A percentile compares a stretch with the other conserved stretches of the same genome.
phyloP scores from a whole-genome alignment of 2,888 invertebrate species.

The Drosophila demipolita region DNA sequence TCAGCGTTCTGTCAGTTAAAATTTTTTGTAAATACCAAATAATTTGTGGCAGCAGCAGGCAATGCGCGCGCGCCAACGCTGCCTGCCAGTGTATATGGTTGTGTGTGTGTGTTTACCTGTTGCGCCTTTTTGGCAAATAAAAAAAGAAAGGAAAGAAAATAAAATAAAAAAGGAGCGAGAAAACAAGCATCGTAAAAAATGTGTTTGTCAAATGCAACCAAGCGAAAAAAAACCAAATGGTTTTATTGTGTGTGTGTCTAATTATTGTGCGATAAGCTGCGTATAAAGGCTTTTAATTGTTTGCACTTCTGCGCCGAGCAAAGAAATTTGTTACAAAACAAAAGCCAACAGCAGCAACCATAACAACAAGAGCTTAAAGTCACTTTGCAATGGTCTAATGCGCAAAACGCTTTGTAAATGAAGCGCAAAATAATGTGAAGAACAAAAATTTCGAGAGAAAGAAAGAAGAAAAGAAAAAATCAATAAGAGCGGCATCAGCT shows the following conservation, averaged over 20 bases:
- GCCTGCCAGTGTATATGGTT: slow-evolving; percentile 19
- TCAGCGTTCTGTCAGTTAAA: slow-evolving; percentile 5
- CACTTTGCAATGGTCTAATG: slow-evolving; percentile 37
- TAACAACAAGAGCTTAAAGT: slow-evolving; percentile 18
- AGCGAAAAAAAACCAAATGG: slow-evolving; percentile 9
- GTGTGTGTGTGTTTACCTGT: slow-evolving; percentile 55
- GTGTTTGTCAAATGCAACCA: slow-evolving; percentile 20
- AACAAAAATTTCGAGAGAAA: slow-evolving; percentile 1
- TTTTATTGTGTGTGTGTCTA: slow-evolving; percentile 25
- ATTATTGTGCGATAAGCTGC: slow-evolving; percentile 63
- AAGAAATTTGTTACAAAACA: slow-evolving; percentile 53
- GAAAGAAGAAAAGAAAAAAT: slow-evolving; percentile 48
- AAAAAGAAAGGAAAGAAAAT: slow-evolving; percentile 15
- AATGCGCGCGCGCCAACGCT: slow-evolving; percentile 63
- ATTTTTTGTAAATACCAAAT: slow-evolving; percentile 30
- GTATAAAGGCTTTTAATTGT: slow-evolving; percentile 53
- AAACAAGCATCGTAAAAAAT: slow-evolving; percentile 25
- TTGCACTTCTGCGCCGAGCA: slow-evolving; percentile 36
- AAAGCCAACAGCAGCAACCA: slow-evolving; percentile 24
- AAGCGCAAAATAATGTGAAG: slow-evolving; percentile 6
- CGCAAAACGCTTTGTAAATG: slow-evolving; percentile 41
- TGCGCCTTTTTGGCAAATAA: slow-evolving; percentile 53
- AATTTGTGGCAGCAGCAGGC: slow-evolving; percentile 34
- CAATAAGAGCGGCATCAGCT: slow-evolving; percentile 52
- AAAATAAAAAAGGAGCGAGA: slow-evolving; percentile 6